phyloP scores from a whole-genome alignment of 2,113 vertebrate species.

The Apus apus region DNA sequence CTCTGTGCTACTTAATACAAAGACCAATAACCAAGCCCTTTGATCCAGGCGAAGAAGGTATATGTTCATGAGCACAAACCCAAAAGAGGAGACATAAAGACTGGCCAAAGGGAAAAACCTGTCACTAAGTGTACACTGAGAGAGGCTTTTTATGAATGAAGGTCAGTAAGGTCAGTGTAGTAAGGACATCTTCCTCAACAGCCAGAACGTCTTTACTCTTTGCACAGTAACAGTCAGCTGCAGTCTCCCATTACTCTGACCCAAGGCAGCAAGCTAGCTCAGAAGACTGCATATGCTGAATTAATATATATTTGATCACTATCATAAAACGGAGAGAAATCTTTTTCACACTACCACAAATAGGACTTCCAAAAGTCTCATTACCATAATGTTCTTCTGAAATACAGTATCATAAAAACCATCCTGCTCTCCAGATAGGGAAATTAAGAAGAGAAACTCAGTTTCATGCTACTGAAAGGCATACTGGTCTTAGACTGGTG shows the following conservation, averaged over 20 bases:
- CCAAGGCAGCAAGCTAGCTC: not conserved
- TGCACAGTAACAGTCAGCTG: not conserved
- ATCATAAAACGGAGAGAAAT: not conserved
- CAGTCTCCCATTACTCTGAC: not conserved
- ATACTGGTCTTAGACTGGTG: not conserved
- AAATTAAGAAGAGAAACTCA: conserved; percentile 29
- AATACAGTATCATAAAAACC: not conserved
- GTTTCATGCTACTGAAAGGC: not conserved
- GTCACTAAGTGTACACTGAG: not conserved
- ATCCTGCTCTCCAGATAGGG: not conserved
- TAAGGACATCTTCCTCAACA: not conserved
- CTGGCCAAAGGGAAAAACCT: not conserved
- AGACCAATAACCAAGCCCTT: not conserved
- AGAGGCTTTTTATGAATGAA: not conserved
- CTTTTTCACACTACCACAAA: not conserved
- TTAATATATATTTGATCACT: not conserved
- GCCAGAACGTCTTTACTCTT: not conserved
- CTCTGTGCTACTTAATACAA: not conserved
- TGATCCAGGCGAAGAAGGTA: not conserved
- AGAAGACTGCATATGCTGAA: not conserved
- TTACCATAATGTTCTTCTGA: not conserved
- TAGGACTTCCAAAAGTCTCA: not conserved
- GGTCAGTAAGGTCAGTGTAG: not conserved
- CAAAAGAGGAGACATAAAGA: not conserved
- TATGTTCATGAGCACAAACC: not conserved